Percentiles rank a stretch among this genome's conserved stretches.
These are phyloP conservation scores for Acrocephalus kingi DNA, from an alignment of 2,113 vertebrate genomes.

Conservation along the genomic window DNA sequence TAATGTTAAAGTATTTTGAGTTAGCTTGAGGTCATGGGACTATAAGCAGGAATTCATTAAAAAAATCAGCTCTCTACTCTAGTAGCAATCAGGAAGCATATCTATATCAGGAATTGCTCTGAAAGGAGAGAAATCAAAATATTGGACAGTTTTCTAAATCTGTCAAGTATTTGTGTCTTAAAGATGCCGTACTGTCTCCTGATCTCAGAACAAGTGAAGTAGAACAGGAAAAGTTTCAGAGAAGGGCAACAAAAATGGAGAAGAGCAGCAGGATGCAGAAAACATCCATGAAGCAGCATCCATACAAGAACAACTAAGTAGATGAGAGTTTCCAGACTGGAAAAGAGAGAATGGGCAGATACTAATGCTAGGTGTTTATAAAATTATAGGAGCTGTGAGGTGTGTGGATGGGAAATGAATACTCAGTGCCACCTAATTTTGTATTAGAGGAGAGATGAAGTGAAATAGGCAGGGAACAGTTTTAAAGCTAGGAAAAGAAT, in stretches of 20 bases:
- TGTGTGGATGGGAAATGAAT: background rate
- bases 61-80: background rate
- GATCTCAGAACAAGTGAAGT: background rate
- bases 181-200: background rate
- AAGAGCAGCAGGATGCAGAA: background rate
- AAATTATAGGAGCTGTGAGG: background rate
- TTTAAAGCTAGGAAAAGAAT: background rate
- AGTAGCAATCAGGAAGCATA: background rate
- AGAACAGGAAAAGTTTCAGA: background rate
- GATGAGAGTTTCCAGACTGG: background rate
- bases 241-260: background rate
- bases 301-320: background rate
- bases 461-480: background rate
- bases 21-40: background rate
- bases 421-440: background rate
- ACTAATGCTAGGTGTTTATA: background rate
- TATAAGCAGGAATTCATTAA: background rate
- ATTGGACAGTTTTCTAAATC: background rate
- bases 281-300: background rate
- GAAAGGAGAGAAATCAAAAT: background rate
- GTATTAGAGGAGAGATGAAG: background rate
- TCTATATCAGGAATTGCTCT: background rate
- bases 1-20: background rate
- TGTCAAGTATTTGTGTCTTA: background rate
- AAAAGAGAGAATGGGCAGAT: background rate